Evolutionary conservation across 2,888 invertebrate genomes (phyloP).

Genomic region (Drosophila helvetica): DNA sequence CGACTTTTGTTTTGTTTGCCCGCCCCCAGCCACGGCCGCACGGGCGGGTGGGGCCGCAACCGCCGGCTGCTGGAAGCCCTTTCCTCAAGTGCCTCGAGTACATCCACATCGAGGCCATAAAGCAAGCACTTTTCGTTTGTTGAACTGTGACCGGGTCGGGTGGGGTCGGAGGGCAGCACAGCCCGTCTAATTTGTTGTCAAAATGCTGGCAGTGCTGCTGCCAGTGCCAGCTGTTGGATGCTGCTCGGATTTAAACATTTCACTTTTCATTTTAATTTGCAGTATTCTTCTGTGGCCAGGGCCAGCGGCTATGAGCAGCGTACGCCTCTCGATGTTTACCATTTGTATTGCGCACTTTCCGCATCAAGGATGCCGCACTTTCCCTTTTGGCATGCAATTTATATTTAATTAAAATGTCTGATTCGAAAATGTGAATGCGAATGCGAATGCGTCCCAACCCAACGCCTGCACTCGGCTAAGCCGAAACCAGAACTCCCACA

Average conservation of each 20-base stretch:
- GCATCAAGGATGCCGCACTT: conserved; percentile 10
- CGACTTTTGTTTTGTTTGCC: conserved; percentile 51
- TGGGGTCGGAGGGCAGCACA: neutral
- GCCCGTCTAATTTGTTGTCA: conserved; percentile 66
- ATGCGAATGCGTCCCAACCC: too few relatives aligned
- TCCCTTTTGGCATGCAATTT: conserved; percentile 10
- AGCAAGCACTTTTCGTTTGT: conserved; percentile 77
- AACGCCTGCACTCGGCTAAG: conserved; percentile 6
- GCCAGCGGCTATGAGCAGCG: conserved; percentile 6
- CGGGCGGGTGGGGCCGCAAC: too few relatives aligned
- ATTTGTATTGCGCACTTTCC: conserved; percentile 4
- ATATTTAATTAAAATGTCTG: conserved; percentile 36
- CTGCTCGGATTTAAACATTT: conserved; percentile 39
- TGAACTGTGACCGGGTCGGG: conserved; percentile 65
- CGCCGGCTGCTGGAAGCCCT: neutral
- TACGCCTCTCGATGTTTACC: neutral
- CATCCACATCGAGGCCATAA: conserved; percentile 64
- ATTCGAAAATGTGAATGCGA: conserved; percentile 16
- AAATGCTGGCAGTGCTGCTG: conserved; percentile 42
- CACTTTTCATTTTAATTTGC: conserved; percentile 37
- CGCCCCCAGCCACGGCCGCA: neutral
- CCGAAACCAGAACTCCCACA: conserved; percentile 15
- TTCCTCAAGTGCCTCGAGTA: conserved; percentile 50
- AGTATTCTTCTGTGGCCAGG: conserved; percentile 28
- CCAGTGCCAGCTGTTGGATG: conserved; percentile 49